Evolutionary conservation across 1,140 invertebrate genomes (phyloP).

Genomic region (Hyles euphorbiae): DNA sequence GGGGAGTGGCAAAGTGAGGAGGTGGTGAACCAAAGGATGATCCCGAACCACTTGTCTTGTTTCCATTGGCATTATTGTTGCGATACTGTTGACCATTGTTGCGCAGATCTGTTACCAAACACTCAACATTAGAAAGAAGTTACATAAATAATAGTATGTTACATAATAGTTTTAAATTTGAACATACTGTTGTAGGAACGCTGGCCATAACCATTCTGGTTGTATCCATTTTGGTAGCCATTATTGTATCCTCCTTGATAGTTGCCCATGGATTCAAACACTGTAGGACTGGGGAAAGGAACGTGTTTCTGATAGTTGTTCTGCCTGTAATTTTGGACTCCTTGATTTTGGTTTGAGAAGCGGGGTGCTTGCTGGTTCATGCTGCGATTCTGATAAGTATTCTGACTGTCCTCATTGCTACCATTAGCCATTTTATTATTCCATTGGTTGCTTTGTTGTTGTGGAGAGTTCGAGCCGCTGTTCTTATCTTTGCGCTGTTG

Average conservation of each 20-base stretch:
- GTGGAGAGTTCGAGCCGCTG: slow-evolving; percentile 59
- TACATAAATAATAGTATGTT: slow-evolving; percentile 5
- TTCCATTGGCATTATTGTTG: slow-evolving; percentile 51
- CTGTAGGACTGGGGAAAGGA: slow-evolving; percentile 65
- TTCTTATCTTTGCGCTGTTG: slow-evolving; percentile 73
- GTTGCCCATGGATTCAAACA: slow-evolving; percentile 66
- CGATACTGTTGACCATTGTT: slow-evolving; percentile 60
- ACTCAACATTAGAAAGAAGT: no score
- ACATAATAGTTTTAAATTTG: neutral
- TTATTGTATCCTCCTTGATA: slow-evolving; percentile 70
- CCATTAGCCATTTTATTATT: slow-evolving; percentile 66
- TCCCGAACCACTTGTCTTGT: slow-evolving; percentile 56
- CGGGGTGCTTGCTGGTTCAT: slow-evolving; percentile 58
- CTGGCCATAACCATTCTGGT: slow-evolving; percentile 66
- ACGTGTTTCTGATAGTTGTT: slow-evolving; percentile 65
- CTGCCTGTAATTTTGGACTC: slow-evolving; percentile 55
- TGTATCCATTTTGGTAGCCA: slow-evolving; percentile 69
- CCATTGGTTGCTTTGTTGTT: slow-evolving; percentile 69
- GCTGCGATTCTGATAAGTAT: slow-evolving; percentile 54
- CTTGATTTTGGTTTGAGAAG: slow-evolving; percentile 60
- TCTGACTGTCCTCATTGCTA: slow-evolving; percentile 44
- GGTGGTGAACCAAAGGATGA: slow-evolving; percentile 65
- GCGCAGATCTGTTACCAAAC: slow-evolving; percentile 37
- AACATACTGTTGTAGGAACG: slow-evolving; percentile 56
- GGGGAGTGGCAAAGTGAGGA: slow-evolving; percentile 59